Conservation (phyloP, 1,140 invertebrate species). For the Stenopsyche tienmushanensis region DNA sequence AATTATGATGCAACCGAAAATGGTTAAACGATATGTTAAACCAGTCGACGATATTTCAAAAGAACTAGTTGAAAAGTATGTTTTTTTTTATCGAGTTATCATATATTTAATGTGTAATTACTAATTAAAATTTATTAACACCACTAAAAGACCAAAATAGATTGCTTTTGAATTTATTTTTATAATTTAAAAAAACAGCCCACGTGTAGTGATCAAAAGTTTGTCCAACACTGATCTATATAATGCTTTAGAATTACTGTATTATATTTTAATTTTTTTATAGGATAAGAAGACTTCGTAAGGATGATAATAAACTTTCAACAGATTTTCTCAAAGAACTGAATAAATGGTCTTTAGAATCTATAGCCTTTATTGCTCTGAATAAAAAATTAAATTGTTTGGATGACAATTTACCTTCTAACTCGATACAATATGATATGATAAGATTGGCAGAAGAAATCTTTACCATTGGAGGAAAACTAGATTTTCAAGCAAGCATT, state of each 20-base stretch:
- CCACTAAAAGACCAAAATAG: neutral
- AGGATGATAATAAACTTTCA: constrained; percentile 57
- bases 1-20: constrained; percentile 25
- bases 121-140: neutral
- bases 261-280: no score
- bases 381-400: constrained; percentile 66
- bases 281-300: constrained; percentile 57
- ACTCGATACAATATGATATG: constrained; percentile 59
- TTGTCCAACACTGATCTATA: no score
- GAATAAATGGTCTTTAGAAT: constrained; percentile 70
- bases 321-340: constrained; percentile 62
- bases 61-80: constrained; percentile 4
- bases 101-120: neutral
- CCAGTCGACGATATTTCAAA: constrained; percentile 16
- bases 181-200: no score
- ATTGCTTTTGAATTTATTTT: neutral
- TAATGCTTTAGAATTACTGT: no score
- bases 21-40: constrained; percentile 16
- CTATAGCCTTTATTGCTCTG: constrained; percentile 66
- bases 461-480: constrained; percentile 58
- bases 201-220: no score
- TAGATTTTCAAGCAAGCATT: constrained; percentile 63
- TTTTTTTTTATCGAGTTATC: neutral
- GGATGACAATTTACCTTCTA: constrained; percentile 50
- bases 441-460: constrained; percentile 62